Evolutionary conservation across 2,888 invertebrate species (phyloP), one percentile per base, ranked within the genome.

Genomic region (Agrenia bidenticulata): DNA sequence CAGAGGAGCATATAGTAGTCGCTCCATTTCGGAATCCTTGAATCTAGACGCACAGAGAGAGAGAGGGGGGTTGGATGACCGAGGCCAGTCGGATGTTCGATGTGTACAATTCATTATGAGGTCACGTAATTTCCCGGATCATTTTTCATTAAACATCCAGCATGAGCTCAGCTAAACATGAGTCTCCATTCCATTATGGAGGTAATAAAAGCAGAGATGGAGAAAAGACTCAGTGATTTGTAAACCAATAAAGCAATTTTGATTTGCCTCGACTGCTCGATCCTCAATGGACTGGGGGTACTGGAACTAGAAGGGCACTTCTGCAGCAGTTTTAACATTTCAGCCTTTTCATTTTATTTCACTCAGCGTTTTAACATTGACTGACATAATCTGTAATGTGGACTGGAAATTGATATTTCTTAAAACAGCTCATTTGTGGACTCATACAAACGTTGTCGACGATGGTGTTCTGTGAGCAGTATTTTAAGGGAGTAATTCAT

Each of bases 91-190:
- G 51, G 51, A 23, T 49, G n/a, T 49, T 15, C 13, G n/a, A 49
- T 51, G 23, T 51, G 23, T 51, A 39, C 57, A 57, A 57, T 57
- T 57, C 57, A 57, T 57, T 57, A 57, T 57, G 57, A 57, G 57
- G 57, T 57, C 57, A 41, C 41, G 41, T 41, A 57, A 57, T 57
- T 57, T 57, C 41, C 41, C 57, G 32, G 57, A 37, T 57, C 57
- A 57, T 57, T 57, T 57, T 57, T 57, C 57, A 57, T 57, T 57
- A 57, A 51, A 24, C 51, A 24, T 51, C 51, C 5, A 32, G 11
- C 32, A 32, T 32, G 45, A 17, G 45, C 19, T 19, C 45, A 17
- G 19, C 19, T 45, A 45, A 45, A 19, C 4, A 5, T 39, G 39
- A 39, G 39, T 39, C 39, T 39, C 15, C 45, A 15, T 45, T 45